Conservation (phyloP, 2,113 vertebrate species). For the Rhombomys opimus region DNA sequence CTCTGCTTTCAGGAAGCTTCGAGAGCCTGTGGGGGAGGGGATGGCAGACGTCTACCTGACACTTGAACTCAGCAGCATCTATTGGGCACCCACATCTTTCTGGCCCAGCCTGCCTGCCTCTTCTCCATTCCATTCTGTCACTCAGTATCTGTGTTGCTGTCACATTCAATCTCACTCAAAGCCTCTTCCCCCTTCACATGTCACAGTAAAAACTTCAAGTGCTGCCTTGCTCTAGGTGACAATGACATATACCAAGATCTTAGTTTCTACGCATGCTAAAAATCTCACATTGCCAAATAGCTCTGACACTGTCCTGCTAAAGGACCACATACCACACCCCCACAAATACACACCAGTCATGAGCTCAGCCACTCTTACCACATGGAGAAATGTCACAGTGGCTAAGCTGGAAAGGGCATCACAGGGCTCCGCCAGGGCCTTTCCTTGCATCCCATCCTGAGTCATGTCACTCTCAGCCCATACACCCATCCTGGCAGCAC, state of each 20-base stretch:
- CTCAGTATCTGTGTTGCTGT: conserved; percentile 61
- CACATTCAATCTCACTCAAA: conserved; percentile 68
- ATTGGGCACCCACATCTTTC: not conserved
- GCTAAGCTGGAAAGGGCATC: not conserved
- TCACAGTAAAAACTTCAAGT: conserved; percentile 69
- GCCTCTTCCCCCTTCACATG: conserved; percentile 35
- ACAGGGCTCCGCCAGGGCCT: not conserved
- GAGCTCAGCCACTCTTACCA: not conserved
- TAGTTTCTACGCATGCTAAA: conserved; percentile 33
- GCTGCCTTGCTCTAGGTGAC: conserved; percentile 59
- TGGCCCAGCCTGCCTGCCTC: not conserved
- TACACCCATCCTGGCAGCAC: not conserved
- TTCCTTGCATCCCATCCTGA: not conserved
- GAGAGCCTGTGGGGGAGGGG: not conserved
- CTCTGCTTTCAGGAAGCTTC: not conserved
- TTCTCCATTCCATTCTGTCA: conserved; percentile 30
- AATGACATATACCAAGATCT: conserved; percentile 62
- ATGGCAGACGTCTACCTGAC: not conserved
- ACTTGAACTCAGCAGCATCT: not conserved
- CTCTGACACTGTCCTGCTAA: not conserved
- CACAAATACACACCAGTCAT: not conserved
- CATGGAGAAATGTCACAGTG: not conserved
- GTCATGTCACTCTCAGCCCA: too few relatives aligned
- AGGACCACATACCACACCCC: not conserved
- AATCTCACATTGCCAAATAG: conserved; percentile 18